These are phyloP conservation scores for Melieria crassipennis DNA, from an alignment of 2,888 invertebrate species.

Conservation along the genomic window DNA sequence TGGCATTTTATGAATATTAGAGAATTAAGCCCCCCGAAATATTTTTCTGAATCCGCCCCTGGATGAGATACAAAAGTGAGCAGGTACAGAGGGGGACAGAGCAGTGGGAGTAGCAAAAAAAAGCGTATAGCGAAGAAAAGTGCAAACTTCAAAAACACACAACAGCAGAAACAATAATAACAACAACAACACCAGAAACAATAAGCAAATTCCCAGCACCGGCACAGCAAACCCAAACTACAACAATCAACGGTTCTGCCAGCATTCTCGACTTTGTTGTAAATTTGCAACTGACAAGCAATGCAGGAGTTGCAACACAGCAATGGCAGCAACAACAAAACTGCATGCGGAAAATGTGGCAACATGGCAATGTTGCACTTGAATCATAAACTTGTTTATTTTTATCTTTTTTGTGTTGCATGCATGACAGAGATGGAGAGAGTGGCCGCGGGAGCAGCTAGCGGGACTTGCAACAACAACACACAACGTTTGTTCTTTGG, in stretches of 20 bases:
- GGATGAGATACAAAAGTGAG: not conserved
- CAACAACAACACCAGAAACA: not conserved
- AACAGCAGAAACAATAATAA: conserved; percentile 13
- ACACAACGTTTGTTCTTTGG: too few species aligned
- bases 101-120: not conserved
- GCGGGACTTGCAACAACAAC: too few species aligned
- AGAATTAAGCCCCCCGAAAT: too few species aligned
- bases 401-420: not conserved
- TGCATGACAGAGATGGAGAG: too few species aligned
- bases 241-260: not conserved
- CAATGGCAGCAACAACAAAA: not conserved
- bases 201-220: not conserved
- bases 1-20: too few species aligned
- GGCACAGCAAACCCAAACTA: not conserved
- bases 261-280: not conserved
- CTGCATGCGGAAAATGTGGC: too few species aligned
- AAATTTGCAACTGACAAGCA: not conserved
- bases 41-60: too few species aligned
- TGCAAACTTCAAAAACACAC: conserved; percentile 24
- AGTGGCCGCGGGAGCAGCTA: too few species aligned
- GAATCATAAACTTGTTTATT: conserved; percentile 8
- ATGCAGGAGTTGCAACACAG: not conserved
- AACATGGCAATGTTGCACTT: conserved; percentile 3
- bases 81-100: not conserved
- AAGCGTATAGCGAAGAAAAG: conserved; percentile 1